Conservation (phyloP, 2,888 invertebrate species). For the Ormia ochracea region DNA sequence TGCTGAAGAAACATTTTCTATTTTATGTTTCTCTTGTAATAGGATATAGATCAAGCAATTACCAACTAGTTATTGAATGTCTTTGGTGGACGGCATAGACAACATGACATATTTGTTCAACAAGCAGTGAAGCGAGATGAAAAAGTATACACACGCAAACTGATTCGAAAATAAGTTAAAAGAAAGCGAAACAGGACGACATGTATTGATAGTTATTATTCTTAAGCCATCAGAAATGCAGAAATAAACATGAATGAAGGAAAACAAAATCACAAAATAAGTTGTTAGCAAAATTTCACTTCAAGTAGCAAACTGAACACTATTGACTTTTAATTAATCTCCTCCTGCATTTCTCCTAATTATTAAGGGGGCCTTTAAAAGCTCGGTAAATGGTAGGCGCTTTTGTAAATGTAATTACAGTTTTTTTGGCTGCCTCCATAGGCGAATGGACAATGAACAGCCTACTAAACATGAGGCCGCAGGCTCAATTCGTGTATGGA, state of each 20-base stretch:
- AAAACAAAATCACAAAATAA: not conserved
- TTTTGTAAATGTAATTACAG: too few relatives aligned
- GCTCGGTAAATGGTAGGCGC: too few relatives aligned
- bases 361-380: too few relatives aligned
- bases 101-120: slow-evolving; percentile 46
- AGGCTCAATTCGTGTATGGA: too few relatives aligned
- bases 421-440: too few relatives aligned
- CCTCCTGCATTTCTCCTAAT: too few relatives aligned
- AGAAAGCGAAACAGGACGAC: slow-evolving; percentile 29
- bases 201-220: slow-evolving; percentile 55
- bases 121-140: not conserved
- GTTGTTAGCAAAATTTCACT: slow-evolving; percentile 1
- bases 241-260: not conserved
- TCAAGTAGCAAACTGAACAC: too few relatives aligned
- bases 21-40: not conserved
- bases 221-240: slow-evolving; percentile 1
- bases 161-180: slow-evolving; percentile 16
- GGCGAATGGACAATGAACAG: too few relatives aligned
- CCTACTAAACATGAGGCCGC: too few relatives aligned
- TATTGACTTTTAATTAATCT: too few relatives aligned
- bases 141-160: not conserved
- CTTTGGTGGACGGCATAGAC: slow-evolving; percentile 29
- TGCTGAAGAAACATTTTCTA: not conserved
- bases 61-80: slow-evolving; percentile 55
- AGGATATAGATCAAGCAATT: slow-evolving; percentile 58